Conservation (phyloP, 2,797 vertebrate species). For the Anas capensis region DNA sequence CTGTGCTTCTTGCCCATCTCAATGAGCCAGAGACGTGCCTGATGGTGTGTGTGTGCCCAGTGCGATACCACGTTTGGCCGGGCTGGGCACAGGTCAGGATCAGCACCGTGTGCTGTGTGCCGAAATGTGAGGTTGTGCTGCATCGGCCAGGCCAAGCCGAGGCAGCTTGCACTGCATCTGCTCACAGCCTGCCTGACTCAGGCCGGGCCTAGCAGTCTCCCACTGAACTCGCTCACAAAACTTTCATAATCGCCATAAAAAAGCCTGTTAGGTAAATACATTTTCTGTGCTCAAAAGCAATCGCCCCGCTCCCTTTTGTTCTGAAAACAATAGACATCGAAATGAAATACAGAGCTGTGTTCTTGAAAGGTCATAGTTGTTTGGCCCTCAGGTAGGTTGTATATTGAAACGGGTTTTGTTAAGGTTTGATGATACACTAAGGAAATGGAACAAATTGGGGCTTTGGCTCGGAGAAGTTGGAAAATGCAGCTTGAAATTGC, state of each 20-base stretch:
- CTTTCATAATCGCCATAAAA: neutral
- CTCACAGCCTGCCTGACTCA: neutral
- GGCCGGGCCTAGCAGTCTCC: neutral
- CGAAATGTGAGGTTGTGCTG: neutral
- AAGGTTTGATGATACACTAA: neutral
- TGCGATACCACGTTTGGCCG: neutral
- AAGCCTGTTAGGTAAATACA: neutral
- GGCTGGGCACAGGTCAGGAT: neutral
- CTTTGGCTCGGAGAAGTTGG: neutral
- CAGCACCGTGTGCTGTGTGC: neutral
- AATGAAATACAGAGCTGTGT: slow-evolving; percentile 1
- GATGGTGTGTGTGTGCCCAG: neutral
- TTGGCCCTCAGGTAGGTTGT: slow-evolving; percentile 16
- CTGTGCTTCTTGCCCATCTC: neutral
- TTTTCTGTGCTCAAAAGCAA: neutral
- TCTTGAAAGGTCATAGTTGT: slow-evolving; percentile 40
- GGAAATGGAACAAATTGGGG: neutral
- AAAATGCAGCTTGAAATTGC: neutral
- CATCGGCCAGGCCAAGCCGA: too few species aligned
- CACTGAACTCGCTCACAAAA: neutral
- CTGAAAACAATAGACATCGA: slow-evolving; percentile 46
- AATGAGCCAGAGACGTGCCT: neutral
- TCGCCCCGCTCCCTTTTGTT: slow-evolving; percentile 13
- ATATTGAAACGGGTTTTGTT: neutral
- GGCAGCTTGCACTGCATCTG: neutral